Base-by-base conservation (phyloP, 2,888 invertebrate genomes). In the Pachymerium ferrugineum region DNA sequence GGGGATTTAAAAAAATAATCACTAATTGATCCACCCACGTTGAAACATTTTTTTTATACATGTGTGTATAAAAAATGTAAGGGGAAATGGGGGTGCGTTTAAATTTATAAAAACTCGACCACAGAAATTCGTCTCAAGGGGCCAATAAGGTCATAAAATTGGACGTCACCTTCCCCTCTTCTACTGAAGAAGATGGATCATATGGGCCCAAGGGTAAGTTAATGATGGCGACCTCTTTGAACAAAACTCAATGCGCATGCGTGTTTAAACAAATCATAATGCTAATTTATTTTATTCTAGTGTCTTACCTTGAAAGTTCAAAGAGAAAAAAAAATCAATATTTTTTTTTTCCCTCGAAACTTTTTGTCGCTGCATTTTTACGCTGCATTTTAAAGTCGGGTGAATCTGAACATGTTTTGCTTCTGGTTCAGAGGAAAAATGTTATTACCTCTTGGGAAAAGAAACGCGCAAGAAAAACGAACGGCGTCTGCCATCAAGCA, bases 161-260 rank as follows among this genome's bases (percentile, higher is more conserved):
- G 62, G 62, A 62, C 62, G 62, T 62, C 62, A 62, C 62, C 62
- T 62, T 62, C 62, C 62, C 62, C 62, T 62, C 62, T 62, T 62
- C 62, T 62, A 12, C 6, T 62, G 62, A 62, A 62, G 62, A 62
- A 62, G 62, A 62, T 62, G 62, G 62, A 62, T 62, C 62, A 62
- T 62, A 62, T 62, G 25, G 62, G 62, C 62, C 62, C 62, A 62
- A 62, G 62, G 62, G 62, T 28, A n/a, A 62, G 62, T 62, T 62
- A 62, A 62, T 62, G 62, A 62, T 62, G 62, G 10, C 62, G 62
- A 62, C 62, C 62, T 62, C 62, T 62, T 62, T 38, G 25, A 25
- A 22, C 28, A 62, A n/a, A 62, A 62, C 62, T 25, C 62, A 22
- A 62, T 2, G 62, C 62, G 62, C 10, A 28, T 62, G 62, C 3